These are phyloP conservation scores for Oophaga pumilio DNA, from an alignment of 2,113 vertebrate genomes.

Conservation along the genomic window DNA sequence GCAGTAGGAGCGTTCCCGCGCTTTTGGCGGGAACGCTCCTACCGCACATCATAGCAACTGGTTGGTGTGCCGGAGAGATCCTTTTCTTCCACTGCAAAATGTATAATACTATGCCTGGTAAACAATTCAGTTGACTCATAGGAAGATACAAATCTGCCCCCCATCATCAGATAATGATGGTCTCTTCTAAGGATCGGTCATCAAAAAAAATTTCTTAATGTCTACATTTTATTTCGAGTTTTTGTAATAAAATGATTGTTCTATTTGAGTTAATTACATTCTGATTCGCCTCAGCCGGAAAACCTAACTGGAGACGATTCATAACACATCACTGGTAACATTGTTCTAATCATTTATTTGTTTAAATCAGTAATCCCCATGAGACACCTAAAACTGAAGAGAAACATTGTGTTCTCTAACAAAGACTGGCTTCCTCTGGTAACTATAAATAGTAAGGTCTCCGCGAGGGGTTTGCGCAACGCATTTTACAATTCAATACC, in stretches of 20 bases:
- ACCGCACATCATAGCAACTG: too few relatives aligned
- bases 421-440: conserved; percentile 23
- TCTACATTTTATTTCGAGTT: background rate
- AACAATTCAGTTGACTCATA: too few relatives aligned
- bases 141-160: too few relatives aligned
- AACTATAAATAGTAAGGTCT: conserved; percentile 19
- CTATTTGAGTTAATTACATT: background rate
- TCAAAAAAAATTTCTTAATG: background rate
- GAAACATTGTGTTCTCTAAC: conserved; percentile 41
- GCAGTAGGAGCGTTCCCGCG: too few relatives aligned
- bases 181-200: too few relatives aligned
- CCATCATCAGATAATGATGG: too few relatives aligned
- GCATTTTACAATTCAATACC: background rate
- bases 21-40: too few relatives aligned
- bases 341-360: conserved; percentile 23
- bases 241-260: background rate
- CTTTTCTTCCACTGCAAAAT: too few relatives aligned
- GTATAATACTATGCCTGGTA: too few relatives aligned
- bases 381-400: conserved; percentile 36
- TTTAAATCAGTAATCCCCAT: conserved; percentile 2
- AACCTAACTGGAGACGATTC: background rate
- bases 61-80: too few relatives aligned
- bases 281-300: background rate
- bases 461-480: background rate
- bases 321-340: background rate